Conservation (phyloP, 2,113 vertebrate genomes). For the Apteryx mantelli region DNA sequence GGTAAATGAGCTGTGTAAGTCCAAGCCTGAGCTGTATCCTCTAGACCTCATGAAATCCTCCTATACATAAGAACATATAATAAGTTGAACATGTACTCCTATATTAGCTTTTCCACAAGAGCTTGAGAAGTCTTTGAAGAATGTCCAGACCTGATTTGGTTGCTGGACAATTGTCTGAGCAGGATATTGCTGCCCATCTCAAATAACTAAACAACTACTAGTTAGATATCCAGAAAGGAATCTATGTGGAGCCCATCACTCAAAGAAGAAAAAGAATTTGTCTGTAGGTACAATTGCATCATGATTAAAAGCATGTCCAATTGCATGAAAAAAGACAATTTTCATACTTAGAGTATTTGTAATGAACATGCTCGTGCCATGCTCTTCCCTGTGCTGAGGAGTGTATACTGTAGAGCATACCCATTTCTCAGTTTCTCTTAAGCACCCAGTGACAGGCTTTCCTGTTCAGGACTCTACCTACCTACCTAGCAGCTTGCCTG, state of each 20-base stretch:
- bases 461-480: neutral
- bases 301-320: neutral
- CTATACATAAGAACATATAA: neutral
- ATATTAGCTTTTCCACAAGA: neutral
- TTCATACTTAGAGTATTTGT: neutral
- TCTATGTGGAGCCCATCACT: neutral
- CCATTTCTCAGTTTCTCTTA: neutral
- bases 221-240: neutral
- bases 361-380: neutral
- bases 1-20: neutral
- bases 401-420: neutral
- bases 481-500: neutral
- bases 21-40: neutral
- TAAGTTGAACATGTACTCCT: neutral
- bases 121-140: neutral
- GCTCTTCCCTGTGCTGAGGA: neutral
- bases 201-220: neutral
- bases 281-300: neutral
- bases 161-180: neutral
- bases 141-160: neutral
- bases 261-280: neutral
- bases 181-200: neutral
- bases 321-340: rapidly evolving
- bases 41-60: neutral
- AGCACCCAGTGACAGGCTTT: neutral